Base-by-base conservation (phyloP, 2,888 invertebrate genomes). In the Anoncus sp. region DNA sequence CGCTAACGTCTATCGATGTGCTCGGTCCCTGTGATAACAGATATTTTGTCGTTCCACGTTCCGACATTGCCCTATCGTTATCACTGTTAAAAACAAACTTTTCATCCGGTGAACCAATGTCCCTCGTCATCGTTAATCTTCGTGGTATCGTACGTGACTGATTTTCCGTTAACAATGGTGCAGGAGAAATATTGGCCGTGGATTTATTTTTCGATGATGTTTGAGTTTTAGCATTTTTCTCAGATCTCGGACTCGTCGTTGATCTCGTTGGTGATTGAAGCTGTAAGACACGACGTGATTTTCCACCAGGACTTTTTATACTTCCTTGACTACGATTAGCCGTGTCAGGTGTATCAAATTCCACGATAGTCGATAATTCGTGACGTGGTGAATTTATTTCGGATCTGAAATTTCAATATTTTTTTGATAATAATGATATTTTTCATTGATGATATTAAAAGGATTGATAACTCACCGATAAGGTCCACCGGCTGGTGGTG, bases 341-440 rank as follows among this genome's bases (percentile, higher is more conserved):
- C 70, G 94, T 94, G 82, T 93, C 93, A 0, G 95, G 94, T 0
- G 95, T 95, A 81, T 95, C 95, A 3, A 95, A 94, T 90, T 95
- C 95, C 1, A 94, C 90, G 51, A 95, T 95, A 1, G 95, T 95
- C 7, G 95, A 95, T 51, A 95, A 89, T 87, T 95, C 95, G 84
- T 95, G 95, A 16, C 83, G 86, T 0, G 87, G 84, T 16, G 88
- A 86, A 59, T 81, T 82, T 4, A 85, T 77, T 57, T 88, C 86
- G 10, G 84, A 51, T 59, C 89, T 89, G 53, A 59, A 82, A 85
- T 75, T n/a, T 65, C 27, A 2, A 10, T 7, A 69, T 18, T 16
- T 35, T 55, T 7, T 0, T 35, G 31, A 9, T 38, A 9, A 10
- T 38, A 10, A 10, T 38, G 5, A 2, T 38, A 38, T 22, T 60